Base-by-base conservation (phyloP, 2,113 vertebrate species). In the Myotis yumanensis region DNA sequence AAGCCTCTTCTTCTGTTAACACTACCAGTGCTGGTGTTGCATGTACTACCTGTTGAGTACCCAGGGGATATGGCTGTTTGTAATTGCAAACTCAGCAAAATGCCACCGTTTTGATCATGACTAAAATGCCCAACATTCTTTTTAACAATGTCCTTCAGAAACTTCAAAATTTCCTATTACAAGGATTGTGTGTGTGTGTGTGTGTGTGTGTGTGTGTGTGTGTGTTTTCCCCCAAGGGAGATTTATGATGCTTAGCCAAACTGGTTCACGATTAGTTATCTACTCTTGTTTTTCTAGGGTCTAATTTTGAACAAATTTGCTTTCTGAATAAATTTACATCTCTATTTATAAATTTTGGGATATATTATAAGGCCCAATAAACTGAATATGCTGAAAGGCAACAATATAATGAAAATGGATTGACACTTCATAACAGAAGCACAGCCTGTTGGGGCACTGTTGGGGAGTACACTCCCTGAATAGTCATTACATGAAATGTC, bases 1-100 rank as follows among this genome's bases (percentile, higher is more conserved):
- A 51, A 51, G 32, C 73, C 28, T 76, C 30, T 32, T n/a, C 46
- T 77, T n/a, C 32, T 9, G 3, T 20, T 51, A n/a, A 77, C 30
- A 77, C 46, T 48, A 18, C 1, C 3, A 1, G 25, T 64, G 37
- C 2, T 32, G 6, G 0, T 57, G 7, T 71, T 48, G 4, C 0
- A 32, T 37, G 9, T n/a, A 23, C 8, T 66, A 15, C 0, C 37
- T 17, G 3, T 72, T 52, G 18, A 2, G 18, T 52, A 28, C 1
- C 8, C 0, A 81, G 18, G 4, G n/a, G 2, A 68, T 51, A 51
- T 3, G 7, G 2, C 8, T 46, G 22, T 1, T 1, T 40, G 4
- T 43, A 43, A 69, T 32, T 35, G 4, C 8, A 83, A 43, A 46
- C n/a, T 89, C 23, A 75, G 22, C 23, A 57, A 72, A 90, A 62